Base-by-base conservation (phyloP, 1,140 invertebrate species). In the Aphelenchoides besseyi region DNA sequence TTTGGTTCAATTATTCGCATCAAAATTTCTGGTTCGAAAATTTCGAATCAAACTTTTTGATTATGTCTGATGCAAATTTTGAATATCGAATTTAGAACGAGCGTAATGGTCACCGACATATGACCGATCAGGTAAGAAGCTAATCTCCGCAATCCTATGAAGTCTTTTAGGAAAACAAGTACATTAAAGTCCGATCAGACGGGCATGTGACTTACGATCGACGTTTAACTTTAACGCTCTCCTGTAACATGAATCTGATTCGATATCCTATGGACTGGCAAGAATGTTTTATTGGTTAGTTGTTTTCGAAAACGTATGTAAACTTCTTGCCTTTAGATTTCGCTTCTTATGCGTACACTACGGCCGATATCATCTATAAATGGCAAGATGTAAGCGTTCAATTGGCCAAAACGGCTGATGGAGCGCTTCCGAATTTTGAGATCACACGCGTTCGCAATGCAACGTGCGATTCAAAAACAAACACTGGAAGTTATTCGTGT, bases 161-260 rank as follows among this genome's bases (percentile, higher is more conserved):
- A 68, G 62, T 70, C 3, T 33, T 73, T 41, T 61, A 76, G 53
- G 76, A 79, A 68, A 79, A 79, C 37, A 32, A 54, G 2, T 78
- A 72, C 37, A 41, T 79, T 30, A 76, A 79, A 69, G 59, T 78
- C 26, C 30, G 63, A 9, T 26, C 41, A 9, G 70, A 78, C 71
- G 79, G 63, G 61, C 18, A 36, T 62, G 69, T 81, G 16, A 59
- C 36, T 16, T 79, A 77, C 55, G 67, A 80, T 74, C 64, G 68
- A 12, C 54, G 79, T 29, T 48, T 81, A 33, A 78, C 80, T 5
- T 64, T 81, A 18, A 94, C 93, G 48, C 88, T 96, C 70, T 92
- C 93, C 8, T 96, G 93, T 82, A 92, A 93, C 54, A 96, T 96
- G 94, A 93, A 95, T 87, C 88, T 96, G 75, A 93, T 95, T 67